Evolutionary conservation across 2,113 vertebrate genomes (phyloP), one percentile per base, ranked within the genome.

Genomic region (Syngnathoides biaculeatus): DNA sequence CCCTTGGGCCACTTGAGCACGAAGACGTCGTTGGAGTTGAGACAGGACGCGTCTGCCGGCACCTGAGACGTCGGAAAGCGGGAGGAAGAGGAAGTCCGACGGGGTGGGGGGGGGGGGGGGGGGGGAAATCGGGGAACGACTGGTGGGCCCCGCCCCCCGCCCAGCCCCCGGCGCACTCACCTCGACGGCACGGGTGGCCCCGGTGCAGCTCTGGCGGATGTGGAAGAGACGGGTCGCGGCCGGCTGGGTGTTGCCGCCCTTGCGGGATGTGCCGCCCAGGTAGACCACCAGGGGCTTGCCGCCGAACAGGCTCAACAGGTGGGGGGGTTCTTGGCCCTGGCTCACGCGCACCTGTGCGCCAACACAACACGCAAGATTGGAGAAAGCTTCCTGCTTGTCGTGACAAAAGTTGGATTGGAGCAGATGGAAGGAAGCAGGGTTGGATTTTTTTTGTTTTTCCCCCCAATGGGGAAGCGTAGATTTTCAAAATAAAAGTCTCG

Each of bases 11-110:
- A 40, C 74, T 92, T 92, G 70, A 93, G 79, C 76, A 93, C 90
- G 79, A 93, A 93, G 39, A 83, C 69, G 3, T 93, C 92, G 2
- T 92, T 93, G 43, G 87, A 88, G 84, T 93, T 93, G 75, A 93
- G 81, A 13, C 73, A 74, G 27, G 82, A 38, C 60, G 91, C 89
- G 2, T 19, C 66, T n/a, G 88, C 75, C 59, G 59, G 39, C 79
- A 92, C 91, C 92, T 93, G 72, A 11, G 53, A 50, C 10, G 35
- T n/a, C n/a, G 6, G 1, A 52, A 45, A 14, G 68, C 5, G 5
- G 8, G 20, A 48, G 17, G 20, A 19, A 48, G 19, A 48, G 6
- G 17, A 48, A 6, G 30, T 35, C 30, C 2, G 17, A 2, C 40
- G 58, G 0, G 9, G 38, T 38, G 11, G 11, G 40, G 40, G 40